Evolutionary conservation across 2,113 vertebrate species (phyloP).

Genomic region (Tiliqua scincoides): DNA sequence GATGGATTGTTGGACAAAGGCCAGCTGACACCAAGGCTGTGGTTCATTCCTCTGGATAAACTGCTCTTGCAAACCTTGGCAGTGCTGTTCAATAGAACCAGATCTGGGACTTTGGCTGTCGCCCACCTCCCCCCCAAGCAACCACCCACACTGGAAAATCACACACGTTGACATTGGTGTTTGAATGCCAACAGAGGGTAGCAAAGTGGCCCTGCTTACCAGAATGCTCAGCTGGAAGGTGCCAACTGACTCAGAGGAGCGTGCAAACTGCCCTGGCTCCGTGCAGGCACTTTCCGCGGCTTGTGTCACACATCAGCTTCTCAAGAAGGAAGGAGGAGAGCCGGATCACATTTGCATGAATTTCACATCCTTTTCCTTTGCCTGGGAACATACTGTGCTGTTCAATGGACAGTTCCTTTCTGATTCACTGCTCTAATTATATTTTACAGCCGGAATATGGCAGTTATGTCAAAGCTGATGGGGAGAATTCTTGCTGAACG

Average conservation of each 20-base stretch:
- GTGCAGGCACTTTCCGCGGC: constrained; percentile 54
- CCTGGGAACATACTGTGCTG: constrained; percentile 62
- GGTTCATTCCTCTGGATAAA: constrained; percentile 35
- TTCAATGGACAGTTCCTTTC: constrained; percentile 65
- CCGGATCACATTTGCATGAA: constrained; percentile 62
- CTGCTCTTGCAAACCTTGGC: constrained; percentile 1
- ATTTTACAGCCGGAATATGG: constrained; percentile 70
- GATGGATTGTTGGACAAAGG: constrained; percentile 36
- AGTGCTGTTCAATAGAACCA: rapidly evolving
- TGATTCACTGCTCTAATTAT: constrained; percentile 73
- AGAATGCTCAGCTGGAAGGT: constrained; percentile 23
- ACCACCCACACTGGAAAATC: background rate
- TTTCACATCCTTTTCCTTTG: constrained; percentile 64
- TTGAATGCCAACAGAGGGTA: constrained; percentile 23
- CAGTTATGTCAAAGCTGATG: constrained; percentile 72
- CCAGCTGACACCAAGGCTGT: background rate
- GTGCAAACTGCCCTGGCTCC: constrained; percentile 27
- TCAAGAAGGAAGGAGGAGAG: constrained; percentile 58
- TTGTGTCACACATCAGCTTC: constrained; percentile 62
- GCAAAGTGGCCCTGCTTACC: background rate
- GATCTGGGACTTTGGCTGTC: background rate
- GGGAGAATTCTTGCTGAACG: constrained; percentile 66
- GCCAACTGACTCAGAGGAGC: constrained; percentile 31
- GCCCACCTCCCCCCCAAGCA: rapidly evolving
- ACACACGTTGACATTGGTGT: constrained; percentile 1